Evolutionary conservation across 2,888 invertebrate genomes (phyloP).

Genomic region (Chloromyia formosa): DNA sequence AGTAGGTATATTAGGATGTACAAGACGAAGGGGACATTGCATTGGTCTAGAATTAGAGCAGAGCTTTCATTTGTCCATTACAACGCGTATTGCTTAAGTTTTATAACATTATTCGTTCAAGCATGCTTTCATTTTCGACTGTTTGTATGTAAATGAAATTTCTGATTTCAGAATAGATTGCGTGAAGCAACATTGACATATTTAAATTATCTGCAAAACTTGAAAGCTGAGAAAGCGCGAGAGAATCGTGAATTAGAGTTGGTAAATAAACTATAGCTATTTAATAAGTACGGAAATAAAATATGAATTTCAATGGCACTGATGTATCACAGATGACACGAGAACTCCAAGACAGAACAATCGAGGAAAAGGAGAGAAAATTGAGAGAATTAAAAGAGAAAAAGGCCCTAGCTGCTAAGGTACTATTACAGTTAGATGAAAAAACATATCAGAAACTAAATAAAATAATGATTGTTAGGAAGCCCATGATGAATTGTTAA

Average conservation of each 20-base stretch:
- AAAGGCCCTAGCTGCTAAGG: conserved; percentile 43
- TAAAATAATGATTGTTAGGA: neutral
- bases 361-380: conserved; percentile 10
- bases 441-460: neutral
- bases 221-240: conserved; percentile 32
- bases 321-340: conserved; percentile 12
- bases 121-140: neutral
- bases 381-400: conserved; percentile 20
- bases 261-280: neutral
- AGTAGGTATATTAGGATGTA: too few relatives aligned
- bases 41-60: too few relatives aligned
- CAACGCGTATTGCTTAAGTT: too few relatives aligned
- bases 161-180: conserved; percentile 26
- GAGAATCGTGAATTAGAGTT: conserved; percentile 19
- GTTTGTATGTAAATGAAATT: too few relatives aligned
- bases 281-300: too few relatives aligned
- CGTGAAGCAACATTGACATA: conserved; percentile 37
- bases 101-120: neutral
- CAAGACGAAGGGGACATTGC: too few relatives aligned
- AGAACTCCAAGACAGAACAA: conserved; percentile 10
- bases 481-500: conserved; percentile 43
- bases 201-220: conserved; percentile 40
- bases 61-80: too few relatives aligned
- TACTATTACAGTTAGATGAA: neutral
- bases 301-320: neutral